phyloP scores from a whole-genome alignment of 2,797 vertebrate species.

The Clarias platycephalus region DNA sequence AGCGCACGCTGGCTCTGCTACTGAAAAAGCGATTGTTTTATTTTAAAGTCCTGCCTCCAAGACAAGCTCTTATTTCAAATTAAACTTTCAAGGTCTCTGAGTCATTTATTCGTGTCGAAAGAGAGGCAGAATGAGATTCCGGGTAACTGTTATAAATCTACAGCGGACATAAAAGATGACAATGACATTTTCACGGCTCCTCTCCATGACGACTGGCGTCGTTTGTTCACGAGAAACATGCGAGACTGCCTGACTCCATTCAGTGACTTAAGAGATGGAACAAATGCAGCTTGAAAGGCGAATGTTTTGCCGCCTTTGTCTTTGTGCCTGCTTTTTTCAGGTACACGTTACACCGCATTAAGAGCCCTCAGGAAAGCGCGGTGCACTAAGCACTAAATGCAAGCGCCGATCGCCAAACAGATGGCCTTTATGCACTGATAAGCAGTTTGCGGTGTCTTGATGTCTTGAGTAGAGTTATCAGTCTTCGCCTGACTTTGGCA shows the following conservation, averaged over 20 bases:
- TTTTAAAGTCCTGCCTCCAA: conserved; percentile 66
- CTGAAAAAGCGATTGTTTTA: conserved; percentile 78
- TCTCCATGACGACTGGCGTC: conserved; percentile 61
- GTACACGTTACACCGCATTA: conserved; percentile 60
- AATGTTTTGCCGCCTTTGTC: conserved; percentile 67
- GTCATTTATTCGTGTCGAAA: conserved; percentile 77
- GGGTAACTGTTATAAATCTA: conserved; percentile 75
- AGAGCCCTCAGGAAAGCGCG: conserved; percentile 60
- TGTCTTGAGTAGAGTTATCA: conserved; percentile 69
- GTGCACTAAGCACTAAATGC: conserved; percentile 38
- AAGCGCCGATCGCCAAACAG: conserved; percentile 31
- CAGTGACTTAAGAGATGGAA: conserved; percentile 73
- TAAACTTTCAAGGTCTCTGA: conserved; percentile 79
- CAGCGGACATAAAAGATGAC: conserved; percentile 70
- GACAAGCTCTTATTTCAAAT: conserved; percentile 76
- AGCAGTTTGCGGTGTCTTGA: conserved; percentile 46
- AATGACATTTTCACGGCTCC: conserved; percentile 69
- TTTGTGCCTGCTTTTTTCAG: conserved; percentile 61
- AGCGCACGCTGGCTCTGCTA: conserved; percentile 61
- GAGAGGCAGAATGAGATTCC: conserved; percentile 68
- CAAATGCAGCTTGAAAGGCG: conserved; percentile 73
- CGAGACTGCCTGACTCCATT: conserved; percentile 67
- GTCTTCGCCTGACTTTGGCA: conserved; percentile 72
- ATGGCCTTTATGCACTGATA: conserved; percentile 67
- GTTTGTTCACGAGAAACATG: conserved; percentile 69